These are phyloP conservation scores for Strix uralensis DNA, from an alignment of 2,113 vertebrate species.

Conservation along the genomic window DNA sequence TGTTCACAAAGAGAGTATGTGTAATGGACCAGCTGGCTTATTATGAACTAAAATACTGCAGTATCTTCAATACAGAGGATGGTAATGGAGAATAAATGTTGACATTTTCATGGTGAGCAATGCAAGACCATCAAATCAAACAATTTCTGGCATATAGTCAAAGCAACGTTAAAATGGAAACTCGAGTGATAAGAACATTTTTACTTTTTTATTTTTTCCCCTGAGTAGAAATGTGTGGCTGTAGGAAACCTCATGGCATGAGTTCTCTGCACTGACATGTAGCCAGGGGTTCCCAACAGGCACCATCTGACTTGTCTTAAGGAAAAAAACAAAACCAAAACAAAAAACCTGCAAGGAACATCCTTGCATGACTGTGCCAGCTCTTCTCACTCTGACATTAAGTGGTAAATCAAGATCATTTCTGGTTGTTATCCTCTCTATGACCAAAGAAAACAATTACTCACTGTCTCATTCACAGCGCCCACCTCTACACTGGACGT, in stretches of 20 bases:
- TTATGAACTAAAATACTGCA: conserved; percentile 32
- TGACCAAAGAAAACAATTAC: neutral
- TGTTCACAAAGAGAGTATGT: conserved; percentile 16
- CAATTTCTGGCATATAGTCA: conserved; percentile 60
- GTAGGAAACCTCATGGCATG: neutral
- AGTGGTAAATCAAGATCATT: neutral
- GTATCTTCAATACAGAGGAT: conserved; percentile 38
- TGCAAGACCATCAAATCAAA: conserved; percentile 60
- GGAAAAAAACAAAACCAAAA: neutral
- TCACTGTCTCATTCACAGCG: neutral
- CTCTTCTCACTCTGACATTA: neutral
- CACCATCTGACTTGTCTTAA: neutral
- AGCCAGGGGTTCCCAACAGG: neutral
- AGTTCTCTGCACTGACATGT: neutral
- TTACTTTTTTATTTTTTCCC: neutral
- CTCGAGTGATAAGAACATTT: conserved; percentile 34
- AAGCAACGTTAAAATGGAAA: conserved; percentile 47
- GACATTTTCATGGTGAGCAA: conserved; percentile 57
- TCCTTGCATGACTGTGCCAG: neutral
- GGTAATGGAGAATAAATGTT: conserved; percentile 38
- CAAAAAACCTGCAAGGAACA: neutral
- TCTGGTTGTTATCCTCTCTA: neutral
- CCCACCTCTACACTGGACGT: neutral
- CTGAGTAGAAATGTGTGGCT: neutral
- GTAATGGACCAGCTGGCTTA: conserved; percentile 58